Conservation (phyloP, 2,888 invertebrate species). For the Celastrina argiolus region DNA sequence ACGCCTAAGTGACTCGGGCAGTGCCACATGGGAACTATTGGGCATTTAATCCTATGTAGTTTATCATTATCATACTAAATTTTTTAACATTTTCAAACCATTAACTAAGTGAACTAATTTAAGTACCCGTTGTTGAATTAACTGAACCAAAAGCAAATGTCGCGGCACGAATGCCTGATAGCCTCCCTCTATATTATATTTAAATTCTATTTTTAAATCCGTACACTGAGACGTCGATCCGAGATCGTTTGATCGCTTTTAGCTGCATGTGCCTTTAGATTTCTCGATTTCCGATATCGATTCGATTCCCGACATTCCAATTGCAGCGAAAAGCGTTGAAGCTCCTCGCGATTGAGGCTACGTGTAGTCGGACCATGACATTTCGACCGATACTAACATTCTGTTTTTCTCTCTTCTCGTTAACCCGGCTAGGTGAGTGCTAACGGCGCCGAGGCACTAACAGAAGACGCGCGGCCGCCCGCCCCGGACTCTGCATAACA, state of each 20-base stretch:
- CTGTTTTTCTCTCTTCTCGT: constrained; percentile 84
- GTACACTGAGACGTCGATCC: constrained; percentile 66
- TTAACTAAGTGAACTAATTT: constrained; percentile 76
- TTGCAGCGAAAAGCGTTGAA: constrained; percentile 55
- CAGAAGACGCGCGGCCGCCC: constrained; percentile 63
- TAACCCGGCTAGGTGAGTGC: constrained; percentile 89
- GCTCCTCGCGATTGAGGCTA: constrained; percentile 58
- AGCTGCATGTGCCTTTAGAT: constrained; percentile 56
- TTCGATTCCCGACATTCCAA: not conserved
- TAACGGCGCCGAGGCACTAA: constrained; percentile 81
- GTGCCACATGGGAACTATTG: constrained; percentile 75
- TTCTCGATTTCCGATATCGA: constrained; percentile 21
- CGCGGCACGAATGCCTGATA: constrained; percentile 78
- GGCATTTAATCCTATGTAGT: constrained; percentile 79
- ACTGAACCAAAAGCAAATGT: constrained; percentile 64
- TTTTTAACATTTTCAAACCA: constrained; percentile 75
- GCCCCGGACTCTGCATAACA: constrained; percentile 65
- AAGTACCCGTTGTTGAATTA: constrained; percentile 66
- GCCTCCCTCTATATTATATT: constrained; percentile 62
- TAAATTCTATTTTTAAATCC: constrained; percentile 56
- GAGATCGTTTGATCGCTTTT: constrained; percentile 67
- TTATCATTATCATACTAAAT: constrained; percentile 77
- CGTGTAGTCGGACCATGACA: constrained; percentile 72
- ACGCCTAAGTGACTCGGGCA: constrained; percentile 44
- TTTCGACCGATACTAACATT: constrained; percentile 81